A percentile compares a stretch with the other conserved stretches of the same genome.
Evolutionary conservation across 2,113 vertebrate species (phyloP).

Genomic region (Gallinago jamesoni): DNA sequence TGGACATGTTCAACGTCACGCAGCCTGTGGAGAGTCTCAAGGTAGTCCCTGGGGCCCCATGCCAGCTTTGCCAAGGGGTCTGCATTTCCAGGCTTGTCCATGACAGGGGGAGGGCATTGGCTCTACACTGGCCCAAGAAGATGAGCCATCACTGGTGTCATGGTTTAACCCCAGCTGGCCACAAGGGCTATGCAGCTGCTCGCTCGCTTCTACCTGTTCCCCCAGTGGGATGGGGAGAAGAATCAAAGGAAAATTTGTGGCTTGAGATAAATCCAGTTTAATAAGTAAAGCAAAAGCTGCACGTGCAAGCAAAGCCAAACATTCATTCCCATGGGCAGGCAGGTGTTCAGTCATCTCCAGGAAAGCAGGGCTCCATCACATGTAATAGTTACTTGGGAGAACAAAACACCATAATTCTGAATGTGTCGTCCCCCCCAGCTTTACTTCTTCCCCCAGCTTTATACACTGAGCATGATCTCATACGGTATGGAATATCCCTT

Average conservation of each 20-base stretch:
- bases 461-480: neutral
- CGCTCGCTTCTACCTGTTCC: neutral
- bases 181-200: neutral
- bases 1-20: conserved; percentile 98
- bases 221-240: neutral
- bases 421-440: neutral
- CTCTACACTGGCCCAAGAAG: neutral
- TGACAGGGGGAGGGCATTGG: neutral
- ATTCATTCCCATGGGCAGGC: neutral
- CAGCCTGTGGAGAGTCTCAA: conserved; percentile 89
- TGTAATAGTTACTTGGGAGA: neutral
- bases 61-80: neutral
- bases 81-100: neutral
- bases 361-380: neutral
- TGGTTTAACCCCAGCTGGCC: neutral
- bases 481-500: neutral
- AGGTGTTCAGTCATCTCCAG: neutral
- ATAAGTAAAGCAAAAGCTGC: neutral
- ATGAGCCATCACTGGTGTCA: neutral
- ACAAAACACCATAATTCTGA: neutral
- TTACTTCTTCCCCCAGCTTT: neutral
- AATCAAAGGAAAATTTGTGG: neutral
- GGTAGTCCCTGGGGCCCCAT: conserved; percentile 58
- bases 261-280: neutral
- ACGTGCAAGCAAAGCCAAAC: neutral